phyloP scores from a whole-genome alignment of 2,888 invertebrate genomes.

The Diogma glabrata region DNA sequence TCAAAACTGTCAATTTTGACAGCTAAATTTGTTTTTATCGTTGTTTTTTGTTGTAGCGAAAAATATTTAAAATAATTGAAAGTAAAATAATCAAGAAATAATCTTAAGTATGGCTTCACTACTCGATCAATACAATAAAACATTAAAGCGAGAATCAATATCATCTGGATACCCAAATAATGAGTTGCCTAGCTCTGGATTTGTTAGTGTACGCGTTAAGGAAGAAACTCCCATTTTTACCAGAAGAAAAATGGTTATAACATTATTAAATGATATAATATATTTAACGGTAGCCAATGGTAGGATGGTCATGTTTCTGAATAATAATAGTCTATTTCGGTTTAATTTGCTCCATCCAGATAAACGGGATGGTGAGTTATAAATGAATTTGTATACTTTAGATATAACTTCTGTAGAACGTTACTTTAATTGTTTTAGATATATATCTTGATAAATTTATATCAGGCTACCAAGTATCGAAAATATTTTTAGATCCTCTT shows the following conservation, averaged over 20 bases:
- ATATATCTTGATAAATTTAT: constrained; percentile 31
- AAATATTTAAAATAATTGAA: too few relatives aligned
- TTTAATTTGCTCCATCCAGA: constrained; percentile 72
- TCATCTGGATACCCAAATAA: constrained; percentile 32
- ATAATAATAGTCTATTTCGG: constrained; percentile 65
- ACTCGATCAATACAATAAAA: constrained; percentile 74
- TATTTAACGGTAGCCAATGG: constrained; percentile 74
- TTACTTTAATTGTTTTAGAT: too few relatives aligned
- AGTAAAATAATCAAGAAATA: too few relatives aligned
- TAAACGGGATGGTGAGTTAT: constrained; percentile 70
- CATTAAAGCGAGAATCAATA: constrained; percentile 41
- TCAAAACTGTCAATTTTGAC: too few relatives aligned
- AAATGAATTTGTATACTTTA: constrained; percentile 17
- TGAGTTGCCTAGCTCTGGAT: constrained; percentile 38
- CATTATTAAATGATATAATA: constrained; percentile 65
- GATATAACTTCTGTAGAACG: background rate
- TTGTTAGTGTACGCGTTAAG: constrained; percentile 45
- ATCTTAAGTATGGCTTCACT: constrained; percentile 66
- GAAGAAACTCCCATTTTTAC: constrained; percentile 78
- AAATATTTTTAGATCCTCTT: constrained; percentile 58
- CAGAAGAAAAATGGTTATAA: constrained; percentile 70
- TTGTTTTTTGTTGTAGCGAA: too few relatives aligned
- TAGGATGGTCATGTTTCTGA: constrained; percentile 72
- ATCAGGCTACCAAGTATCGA: constrained; percentile 29
- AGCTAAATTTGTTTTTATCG: too few relatives aligned